Base-by-base conservation (phyloP, 2,888 invertebrate genomes). In the Dasypogon diadema region DNA sequence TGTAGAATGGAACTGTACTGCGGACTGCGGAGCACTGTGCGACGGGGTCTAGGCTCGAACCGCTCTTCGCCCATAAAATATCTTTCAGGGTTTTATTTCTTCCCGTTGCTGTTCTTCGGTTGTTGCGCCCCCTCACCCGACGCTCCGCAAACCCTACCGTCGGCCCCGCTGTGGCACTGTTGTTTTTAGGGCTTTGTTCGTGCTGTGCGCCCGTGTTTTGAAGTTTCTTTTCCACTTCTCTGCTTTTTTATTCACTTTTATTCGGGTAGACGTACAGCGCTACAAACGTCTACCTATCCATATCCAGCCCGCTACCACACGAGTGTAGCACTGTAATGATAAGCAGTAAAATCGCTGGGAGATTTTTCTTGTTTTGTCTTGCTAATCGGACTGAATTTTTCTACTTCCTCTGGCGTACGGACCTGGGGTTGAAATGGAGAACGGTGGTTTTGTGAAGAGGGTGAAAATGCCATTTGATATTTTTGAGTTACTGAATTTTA, bases 141-240 rank as follows among this genome's bases (percentile, higher is more conserved):
- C 30, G 30, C 8, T 30, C 30, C 30, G 30, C 3, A 30, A 30
- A 30, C 30, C 30, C 30, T 8, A 8, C 30, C 8, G 30, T 30
- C 4, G 30, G 8, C 30, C 30, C 30, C 30, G 30, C 30, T 30
- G 30, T 30, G 30, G 30, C 30, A 8, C 30, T 30, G 30, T 30
- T 30, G 30, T 30, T 30, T 30, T 30, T 30, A 30, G 30, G 54
- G 70, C 54, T 70, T 70, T 54, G 54, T 54, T 70, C 70, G 34
- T 70, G 70, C 70, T 70, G 70, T 30, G 51, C 24, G 54, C 54
- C 24, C 65, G 48, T 68, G 65, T 68, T 68, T 68, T 68, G 48
- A 34, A 68, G 65, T 68, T 68, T 68, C 65, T 68, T 68, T 68
- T 48, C 48, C 65, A 68, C 48, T 68, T 46, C 65, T 30, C 10